Conservation (phyloP, 2,113 vertebrate species). For the Geococcyx californianus region DNA sequence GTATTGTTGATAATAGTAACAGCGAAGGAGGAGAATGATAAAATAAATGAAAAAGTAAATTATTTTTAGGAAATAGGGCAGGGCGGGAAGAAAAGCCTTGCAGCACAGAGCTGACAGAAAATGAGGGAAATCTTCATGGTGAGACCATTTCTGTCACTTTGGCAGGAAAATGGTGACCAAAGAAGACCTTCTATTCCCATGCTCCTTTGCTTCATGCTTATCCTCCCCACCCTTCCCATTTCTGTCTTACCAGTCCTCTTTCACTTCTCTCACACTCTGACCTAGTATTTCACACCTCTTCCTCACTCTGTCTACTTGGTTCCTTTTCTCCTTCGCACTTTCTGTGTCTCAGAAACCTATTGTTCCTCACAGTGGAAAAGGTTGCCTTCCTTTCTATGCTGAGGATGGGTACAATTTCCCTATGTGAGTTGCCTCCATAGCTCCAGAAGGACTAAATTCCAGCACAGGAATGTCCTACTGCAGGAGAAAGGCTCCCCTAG, state of each 20-base stretch:
- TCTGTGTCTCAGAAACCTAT: not conserved
- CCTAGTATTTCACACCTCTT: not conserved
- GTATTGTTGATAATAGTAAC: not conserved
- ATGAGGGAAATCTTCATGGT: not conserved
- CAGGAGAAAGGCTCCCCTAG: not conserved
- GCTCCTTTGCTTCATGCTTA: not conserved
- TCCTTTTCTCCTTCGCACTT: not conserved
- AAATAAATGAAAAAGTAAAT: not conserved
- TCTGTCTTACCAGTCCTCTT: not conserved
- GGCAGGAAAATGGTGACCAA: not conserved
- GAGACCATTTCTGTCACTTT: not conserved
- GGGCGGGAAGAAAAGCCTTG: not conserved
- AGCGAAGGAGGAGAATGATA: not conserved
- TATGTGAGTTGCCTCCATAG: not conserved
- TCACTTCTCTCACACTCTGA: not conserved
- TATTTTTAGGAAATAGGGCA: not conserved
- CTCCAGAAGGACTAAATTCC: fast-evolving
- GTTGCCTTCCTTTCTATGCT: not conserved
- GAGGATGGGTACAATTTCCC: not conserved
- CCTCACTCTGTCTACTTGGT: not conserved
- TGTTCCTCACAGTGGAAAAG: not conserved
- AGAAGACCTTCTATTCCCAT: not conserved
- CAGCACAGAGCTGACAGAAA: not conserved
- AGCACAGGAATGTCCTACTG: not conserved
- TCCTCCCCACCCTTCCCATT: not conserved